Evolutionary conservation across 2,888 invertebrate species (phyloP).

Genomic region (Tenthredo scrophulariae): DNA sequence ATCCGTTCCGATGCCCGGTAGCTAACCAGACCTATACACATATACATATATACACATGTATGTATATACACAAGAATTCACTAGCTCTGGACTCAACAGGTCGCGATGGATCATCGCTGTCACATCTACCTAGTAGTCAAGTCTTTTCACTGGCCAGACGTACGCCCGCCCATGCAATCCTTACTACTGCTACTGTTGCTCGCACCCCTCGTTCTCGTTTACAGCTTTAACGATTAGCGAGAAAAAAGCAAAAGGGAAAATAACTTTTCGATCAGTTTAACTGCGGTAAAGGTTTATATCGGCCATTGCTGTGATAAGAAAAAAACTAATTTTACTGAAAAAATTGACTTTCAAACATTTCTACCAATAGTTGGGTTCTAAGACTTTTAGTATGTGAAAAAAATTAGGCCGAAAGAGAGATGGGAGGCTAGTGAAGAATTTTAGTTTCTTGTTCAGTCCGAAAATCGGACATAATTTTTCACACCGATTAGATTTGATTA

Average conservation of each 20-base stretch:
- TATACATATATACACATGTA: background rate
- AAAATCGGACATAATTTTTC: too few species aligned
- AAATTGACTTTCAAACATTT: too few species aligned
- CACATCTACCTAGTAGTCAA: slow-evolving; percentile 36
- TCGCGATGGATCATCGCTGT: slow-evolving; percentile 52
- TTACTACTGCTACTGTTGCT: background rate
- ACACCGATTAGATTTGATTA: too few species aligned
- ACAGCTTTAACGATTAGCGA: background rate
- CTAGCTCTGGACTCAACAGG: slow-evolving; percentile 41
- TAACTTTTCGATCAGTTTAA: background rate
- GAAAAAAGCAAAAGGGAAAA: background rate
- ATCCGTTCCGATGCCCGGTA: background rate
- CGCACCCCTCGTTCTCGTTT: background rate
- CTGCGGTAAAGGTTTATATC: too few species aligned
- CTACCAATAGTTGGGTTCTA: too few species aligned
- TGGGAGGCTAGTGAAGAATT: too few species aligned
- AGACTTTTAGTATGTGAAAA: too few species aligned
- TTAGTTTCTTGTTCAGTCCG: too few species aligned
- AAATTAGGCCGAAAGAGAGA: too few species aligned
- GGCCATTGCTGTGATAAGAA: too few species aligned
- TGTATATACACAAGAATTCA: background rate
- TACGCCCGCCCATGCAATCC: slow-evolving; percentile 14
- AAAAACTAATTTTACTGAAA: too few species aligned
- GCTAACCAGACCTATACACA: background rate
- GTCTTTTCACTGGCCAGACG: slow-evolving; percentile 40